Base-by-base conservation (phyloP, 2,797 vertebrate species). In the Apogon talboti region DNA sequence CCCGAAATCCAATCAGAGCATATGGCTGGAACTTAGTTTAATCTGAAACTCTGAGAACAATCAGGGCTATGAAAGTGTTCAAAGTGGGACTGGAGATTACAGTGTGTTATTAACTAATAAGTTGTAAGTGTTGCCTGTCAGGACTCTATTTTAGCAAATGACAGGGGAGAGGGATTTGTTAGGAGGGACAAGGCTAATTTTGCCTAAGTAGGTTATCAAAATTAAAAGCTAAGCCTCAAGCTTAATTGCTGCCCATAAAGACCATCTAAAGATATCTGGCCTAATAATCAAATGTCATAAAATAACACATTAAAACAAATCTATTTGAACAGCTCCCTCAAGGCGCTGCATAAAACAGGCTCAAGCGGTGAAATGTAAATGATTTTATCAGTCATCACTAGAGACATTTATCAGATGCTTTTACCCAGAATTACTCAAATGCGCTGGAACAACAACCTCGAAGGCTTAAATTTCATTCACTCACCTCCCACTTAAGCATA, bases 261-360 rank as follows among this genome's bases (percentile, higher is more conserved):
- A 85, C 50, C 37, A 55, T 79, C 83, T 85, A 82, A 89, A 88
- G 71, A 88, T 87, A 87, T 84, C 80, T 87, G 81, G 48, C 87
- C 80, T 88, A 74, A 82, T 81, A 88, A 82, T 81, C 64, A 60
- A 66, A 70, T 67, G 46, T 50, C 42, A 69, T 65, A 40, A 63
- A 72, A 64, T 50, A 66, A 55, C 35, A 68, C 4, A 41, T 57
- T 52, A 15, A 40, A 16, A 18, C 14, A 18, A 47, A 42, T 57
- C 11, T 15, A 43, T 43, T 24, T 46, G 55, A 33, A 16, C 47
- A 43, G 62, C 43, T 37, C 43, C 57, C 60, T 47, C 14, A 51
- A 54, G 52, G 42, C 10, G 2, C 30, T 44, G 18, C 48, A 38
- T 10, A 2, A 16, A 45, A 28, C 15, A 44, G 12, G 41, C 18